Evolutionary conservation across 2,797 vertebrate species (phyloP).

Genomic region (Premnoplex brunnescens): DNA sequence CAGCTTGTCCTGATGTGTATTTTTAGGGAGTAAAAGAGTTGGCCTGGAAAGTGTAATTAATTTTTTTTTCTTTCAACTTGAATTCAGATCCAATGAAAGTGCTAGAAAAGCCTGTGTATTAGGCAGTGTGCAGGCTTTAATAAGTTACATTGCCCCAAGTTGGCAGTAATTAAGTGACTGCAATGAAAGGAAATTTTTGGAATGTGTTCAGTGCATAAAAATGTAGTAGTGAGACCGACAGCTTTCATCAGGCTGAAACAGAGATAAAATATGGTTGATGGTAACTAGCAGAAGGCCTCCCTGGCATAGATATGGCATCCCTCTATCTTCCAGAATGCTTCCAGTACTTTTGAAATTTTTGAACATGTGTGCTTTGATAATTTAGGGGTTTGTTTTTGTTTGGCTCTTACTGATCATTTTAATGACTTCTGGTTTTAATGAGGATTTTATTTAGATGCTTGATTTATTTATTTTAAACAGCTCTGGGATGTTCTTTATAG

Average conservation of each 20-base stretch:
- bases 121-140: background rate
- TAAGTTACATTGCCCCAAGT: background rate
- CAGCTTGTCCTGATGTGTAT: background rate
- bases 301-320: background rate
- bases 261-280: background rate
- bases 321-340: background rate
- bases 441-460: background rate
- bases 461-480: background rate
- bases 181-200: background rate
- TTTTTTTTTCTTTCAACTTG: background rate
- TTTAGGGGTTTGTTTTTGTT: background rate
- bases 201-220: conserved; percentile 4
- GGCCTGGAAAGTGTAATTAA: background rate
- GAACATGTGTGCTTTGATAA: background rate
- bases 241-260: conserved; percentile 24
- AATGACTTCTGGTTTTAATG: background rate
- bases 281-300: conserved; percentile 15
- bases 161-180: conserved; percentile 8
- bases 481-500: background rate
- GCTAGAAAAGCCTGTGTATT: background rate
- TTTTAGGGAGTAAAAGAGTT: background rate
- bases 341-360: background rate
- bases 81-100: background rate
- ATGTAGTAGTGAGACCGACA: background rate
- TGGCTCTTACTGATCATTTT: background rate